Evolutionary conservation across 2,888 invertebrate genomes (phyloP), one percentile per base, ranked within the genome.

Genomic region (Dermolepida albohirtum): DNA sequence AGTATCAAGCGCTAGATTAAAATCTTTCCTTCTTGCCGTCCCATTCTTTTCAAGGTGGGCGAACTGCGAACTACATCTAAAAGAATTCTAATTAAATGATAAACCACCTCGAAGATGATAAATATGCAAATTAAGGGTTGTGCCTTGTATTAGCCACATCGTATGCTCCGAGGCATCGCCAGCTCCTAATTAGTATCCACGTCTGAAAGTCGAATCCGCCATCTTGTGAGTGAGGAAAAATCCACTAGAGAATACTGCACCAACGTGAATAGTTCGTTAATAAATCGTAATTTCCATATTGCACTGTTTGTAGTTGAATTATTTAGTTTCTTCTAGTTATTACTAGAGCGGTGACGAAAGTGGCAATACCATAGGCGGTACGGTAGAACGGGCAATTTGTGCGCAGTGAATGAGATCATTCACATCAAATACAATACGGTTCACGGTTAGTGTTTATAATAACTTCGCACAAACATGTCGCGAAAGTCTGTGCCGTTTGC

Each of bases 31-130:
- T 8, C 10, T 8, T 7, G 6, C 6, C 34, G 1, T 5, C 10
- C 1, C 34, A 5, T 34, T 7, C 34, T 6, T 10, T 34, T 34
- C 10, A 34, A 34, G 6, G 34, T 34, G 39, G 34, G 47, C 34
- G 59, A 44, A 44, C 59, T 44, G 59, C 44, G 41, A 59, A 59
- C 59, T 62, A 11, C 47, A 22, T 47, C 27, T 47, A 49, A 62
- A 62, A 62, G 59, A 62, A 62, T 62, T 62, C 59, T 62, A 62
- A 62, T 62, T 62, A 62, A 62, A 62, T 62, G 59, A 62, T 62
- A 62, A 62, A 62, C 59, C 59, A 47, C 59, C 10, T 16, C 16
- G 34, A 62, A 62, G 59, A 62, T 49, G 59, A 62, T 62, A 47
- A 62, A 62, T 62, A 62, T 62, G 59, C 47, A 62, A 62, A 62